Evolutionary conservation across 2,113 vertebrate species (phyloP).

Genomic region (Calidris pygmaea): DNA sequence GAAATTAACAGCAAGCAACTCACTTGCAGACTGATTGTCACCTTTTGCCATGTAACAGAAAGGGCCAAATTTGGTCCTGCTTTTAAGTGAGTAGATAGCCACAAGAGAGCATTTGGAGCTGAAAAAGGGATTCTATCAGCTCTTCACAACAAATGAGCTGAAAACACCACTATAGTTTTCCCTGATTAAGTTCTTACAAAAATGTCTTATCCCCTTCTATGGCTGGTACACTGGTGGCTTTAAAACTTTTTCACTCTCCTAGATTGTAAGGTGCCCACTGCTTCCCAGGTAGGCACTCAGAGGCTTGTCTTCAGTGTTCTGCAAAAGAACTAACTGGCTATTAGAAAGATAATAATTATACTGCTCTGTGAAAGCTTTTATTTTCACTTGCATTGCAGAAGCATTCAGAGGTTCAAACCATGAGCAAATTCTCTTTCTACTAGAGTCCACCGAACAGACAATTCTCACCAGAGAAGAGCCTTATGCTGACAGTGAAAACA

Average conservation of each 20-base stretch:
- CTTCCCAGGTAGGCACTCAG: not conserved
- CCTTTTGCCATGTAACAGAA: not conserved
- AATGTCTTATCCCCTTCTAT: not conserved
- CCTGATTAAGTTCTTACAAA: not conserved
- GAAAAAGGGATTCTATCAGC: not conserved
- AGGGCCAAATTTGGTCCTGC: not conserved
- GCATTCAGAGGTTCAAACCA: not conserved
- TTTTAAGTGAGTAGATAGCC: not conserved
- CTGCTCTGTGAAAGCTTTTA: not conserved
- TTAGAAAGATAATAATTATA: not conserved
- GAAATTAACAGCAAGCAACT: not conserved
- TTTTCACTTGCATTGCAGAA: not conserved
- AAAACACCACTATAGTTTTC: not conserved
- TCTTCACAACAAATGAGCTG: not conserved
- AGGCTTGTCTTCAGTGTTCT: not conserved
- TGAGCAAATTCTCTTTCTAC: not conserved
- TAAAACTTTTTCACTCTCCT: not conserved
- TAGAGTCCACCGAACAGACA: not conserved
- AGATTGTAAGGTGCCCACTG: not conserved
- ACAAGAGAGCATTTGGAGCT: not conserved
- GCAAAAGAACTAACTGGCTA: not conserved
- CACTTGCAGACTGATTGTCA: fast-evolving
- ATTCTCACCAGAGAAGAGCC: not conserved
- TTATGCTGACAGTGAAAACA: not conserved
- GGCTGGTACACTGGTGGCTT: not conserved